Evolutionary conservation across 2,113 vertebrate genomes (phyloP), one percentile per base, ranked within the genome.

Genomic region (Rhagologus leucostigma): DNA sequence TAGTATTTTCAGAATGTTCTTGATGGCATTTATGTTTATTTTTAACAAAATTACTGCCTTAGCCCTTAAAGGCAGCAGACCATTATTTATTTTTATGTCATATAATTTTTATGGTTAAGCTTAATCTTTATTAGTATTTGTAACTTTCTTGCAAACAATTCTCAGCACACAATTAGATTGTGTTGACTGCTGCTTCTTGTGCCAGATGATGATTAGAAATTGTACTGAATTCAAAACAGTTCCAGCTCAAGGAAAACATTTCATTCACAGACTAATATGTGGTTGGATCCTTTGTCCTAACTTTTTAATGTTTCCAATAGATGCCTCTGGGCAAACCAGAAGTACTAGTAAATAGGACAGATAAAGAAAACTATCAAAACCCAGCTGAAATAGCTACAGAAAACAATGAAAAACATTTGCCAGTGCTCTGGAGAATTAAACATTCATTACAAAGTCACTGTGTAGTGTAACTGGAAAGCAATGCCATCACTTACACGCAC

Each of bases 281-380:
- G 39, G 33, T 26, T 71, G 79, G 29, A 64, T 29, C 65, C 15
- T 71, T 74, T 62, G 53, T 69, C 53, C 57, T 79, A 62, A 79
- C 52, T 88, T 95, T 93, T 92, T 59, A 77, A 90, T 95, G 41
- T 47, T 91, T 93, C 35, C 27, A 89, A 29, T 55, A 81, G 52
- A 77, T 88, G 46, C 67, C 44, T 90, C 70, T 95, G 67, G 89
- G 68, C 56, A 91, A 90, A 96, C 81, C 47, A 59, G 70, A 94
- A 71, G 73, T 80, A 79, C 62, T 94, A 84, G 63, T 80, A 96
- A 96, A 87, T 85, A 89, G 33, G 33, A 90, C 4, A 93, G 82
- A 96, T 94, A 95, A 94, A 96, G 67, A 77, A 96, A 98, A 91
- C 52, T 71, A 94, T 92, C 68, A 93, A 89, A 93, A 11, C 30